Conservation (phyloP, 2,888 invertebrate genomes). For the Noctuana brunneofusca region DNA sequence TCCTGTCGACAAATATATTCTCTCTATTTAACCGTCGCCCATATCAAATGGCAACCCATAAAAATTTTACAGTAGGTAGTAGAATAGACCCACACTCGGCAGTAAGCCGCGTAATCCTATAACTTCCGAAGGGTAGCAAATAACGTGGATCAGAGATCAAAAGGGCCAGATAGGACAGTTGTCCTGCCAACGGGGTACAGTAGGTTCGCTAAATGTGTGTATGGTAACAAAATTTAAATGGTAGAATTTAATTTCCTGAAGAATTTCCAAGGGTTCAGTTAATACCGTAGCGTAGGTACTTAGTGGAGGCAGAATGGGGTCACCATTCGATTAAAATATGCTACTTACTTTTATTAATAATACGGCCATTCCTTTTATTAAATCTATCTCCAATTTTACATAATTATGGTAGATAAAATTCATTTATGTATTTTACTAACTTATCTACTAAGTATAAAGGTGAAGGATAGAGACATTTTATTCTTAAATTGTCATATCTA, state of each 20-base stretch:
- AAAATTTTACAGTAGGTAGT: slow-evolving; percentile 5
- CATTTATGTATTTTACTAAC: too few species aligned
- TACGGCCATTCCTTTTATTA: too few species aligned
- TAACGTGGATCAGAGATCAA: slow-evolving; percentile 27
- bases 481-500: too few species aligned
- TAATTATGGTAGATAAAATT: too few species aligned
- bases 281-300: neutral
- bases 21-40: slow-evolving; percentile 2
- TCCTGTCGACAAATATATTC: neutral
- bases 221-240: slow-evolving; percentile 10
- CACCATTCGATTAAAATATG: neutral
- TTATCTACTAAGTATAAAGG: too few species aligned
- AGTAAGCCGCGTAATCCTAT: slow-evolving; percentile 28
- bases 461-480: too few species aligned
- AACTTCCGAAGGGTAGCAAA: slow-evolving; percentile 24
- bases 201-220: neutral
- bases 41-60: slow-evolving; percentile 11
- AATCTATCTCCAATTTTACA: too few species aligned
- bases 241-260: slow-evolving; percentile 10
- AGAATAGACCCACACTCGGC: slow-evolving; percentile 4
- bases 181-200: slow-evolving; percentile 14
- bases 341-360: neutral
- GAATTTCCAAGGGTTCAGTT: slow-evolving; percentile 8
- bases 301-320: neutral
- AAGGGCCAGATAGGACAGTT: slow-evolving; percentile 23